phyloP scores from a whole-genome alignment of 2,797 vertebrate genomes.

The Microctenopoma stevenorrisi region DNA sequence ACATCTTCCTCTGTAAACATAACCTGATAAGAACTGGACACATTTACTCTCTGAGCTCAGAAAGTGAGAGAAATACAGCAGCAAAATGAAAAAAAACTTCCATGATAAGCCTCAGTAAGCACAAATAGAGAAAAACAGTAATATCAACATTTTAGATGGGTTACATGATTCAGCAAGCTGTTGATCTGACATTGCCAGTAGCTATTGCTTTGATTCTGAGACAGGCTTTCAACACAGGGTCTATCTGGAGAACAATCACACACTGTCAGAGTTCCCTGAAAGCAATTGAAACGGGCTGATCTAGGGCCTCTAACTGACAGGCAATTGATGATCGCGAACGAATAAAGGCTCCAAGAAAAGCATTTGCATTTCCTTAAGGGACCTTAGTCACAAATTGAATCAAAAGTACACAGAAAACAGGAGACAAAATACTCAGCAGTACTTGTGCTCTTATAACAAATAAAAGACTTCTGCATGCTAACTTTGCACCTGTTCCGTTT shows the following conservation, averaged over 20 bases:
- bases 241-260: slow-evolving; percentile 63
- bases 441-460: slow-evolving; percentile 19
- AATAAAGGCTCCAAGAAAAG: slow-evolving; percentile 40
- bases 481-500: slow-evolving; percentile 51
- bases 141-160: slow-evolving; percentile 63
- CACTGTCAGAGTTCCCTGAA: slow-evolving; percentile 53
- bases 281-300: slow-evolving; percentile 51
- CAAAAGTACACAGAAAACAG: slow-evolving; percentile 35
- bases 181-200: slow-evolving; percentile 59
- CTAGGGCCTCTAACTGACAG: slow-evolving; percentile 54
- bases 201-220: slow-evolving; percentile 58
- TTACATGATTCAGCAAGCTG: slow-evolving; percentile 44
- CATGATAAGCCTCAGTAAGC: slow-evolving; percentile 50
- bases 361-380: slow-evolving; percentile 24
- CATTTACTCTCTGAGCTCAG: slow-evolving; percentile 93
- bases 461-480: slow-evolving; percentile 25
- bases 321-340: slow-evolving; percentile 43
- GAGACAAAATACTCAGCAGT: slow-evolving; percentile 44
- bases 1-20: slow-evolving; percentile 99
- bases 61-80: slow-evolving; percentile 70
- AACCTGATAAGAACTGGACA: slow-evolving; percentile 99
- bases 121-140: slow-evolving; percentile 62
- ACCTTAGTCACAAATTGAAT: slow-evolving; percentile 44
- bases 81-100: slow-evolving; percentile 57
- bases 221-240: slow-evolving; percentile 60